Percentiles rank a stretch among this genome's conserved stretches.
phyloP scores from a whole-genome alignment of 2,113 vertebrate species.

The Corythornis cristatus region DNA sequence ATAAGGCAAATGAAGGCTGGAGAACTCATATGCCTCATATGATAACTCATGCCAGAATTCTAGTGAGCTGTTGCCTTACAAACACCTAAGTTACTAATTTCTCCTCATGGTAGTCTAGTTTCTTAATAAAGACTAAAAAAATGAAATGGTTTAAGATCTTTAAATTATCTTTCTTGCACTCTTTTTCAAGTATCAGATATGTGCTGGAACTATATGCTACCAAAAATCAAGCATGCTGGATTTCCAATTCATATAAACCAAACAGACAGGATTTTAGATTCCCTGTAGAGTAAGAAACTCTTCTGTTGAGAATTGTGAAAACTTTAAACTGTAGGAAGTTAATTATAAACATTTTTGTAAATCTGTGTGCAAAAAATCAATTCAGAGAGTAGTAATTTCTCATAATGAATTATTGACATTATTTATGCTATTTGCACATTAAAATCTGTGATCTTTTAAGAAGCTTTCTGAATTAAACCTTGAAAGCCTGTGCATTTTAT shows the following conservation, averaged over 20 bases:
- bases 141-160: background rate
- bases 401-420: background rate
- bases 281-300: background rate
- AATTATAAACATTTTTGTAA: background rate
- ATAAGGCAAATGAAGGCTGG: background rate
- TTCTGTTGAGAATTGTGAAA: background rate
- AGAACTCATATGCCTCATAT: background rate
- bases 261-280: background rate
- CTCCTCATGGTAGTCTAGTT: background rate
- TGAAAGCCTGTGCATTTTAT: background rate
- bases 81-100: background rate
- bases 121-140: background rate
- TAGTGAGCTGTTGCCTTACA: background rate
- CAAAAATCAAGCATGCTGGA: background rate
- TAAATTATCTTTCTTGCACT: background rate
- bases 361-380: background rate
- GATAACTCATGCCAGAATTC: background rate
- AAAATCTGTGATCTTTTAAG: background rate
- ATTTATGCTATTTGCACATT: background rate
- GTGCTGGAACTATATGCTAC: background rate
- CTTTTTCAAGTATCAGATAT: background rate
- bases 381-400: background rate
- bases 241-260: background rate
- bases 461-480: constrained; percentile 42
- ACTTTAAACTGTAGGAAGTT: background rate